Evolutionary conservation across 2,888 invertebrate genomes (phyloP), one percentile per base, ranked within the genome.

Genomic region (Dryadula phaetusa): DNA sequence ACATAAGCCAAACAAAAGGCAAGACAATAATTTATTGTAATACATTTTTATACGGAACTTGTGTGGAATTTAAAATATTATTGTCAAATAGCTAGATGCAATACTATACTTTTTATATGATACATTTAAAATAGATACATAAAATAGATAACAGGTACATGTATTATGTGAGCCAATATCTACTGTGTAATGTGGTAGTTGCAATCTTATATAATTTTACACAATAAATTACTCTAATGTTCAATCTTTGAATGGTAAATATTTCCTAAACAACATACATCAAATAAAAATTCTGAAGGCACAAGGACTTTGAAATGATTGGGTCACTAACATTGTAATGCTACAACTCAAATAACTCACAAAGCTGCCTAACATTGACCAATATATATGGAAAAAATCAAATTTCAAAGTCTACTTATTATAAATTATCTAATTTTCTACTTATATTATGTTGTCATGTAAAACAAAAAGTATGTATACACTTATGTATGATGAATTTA

Each of bases 51-150:
- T 78, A 76, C 77, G 74, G 70, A 68, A 70, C 75, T 79, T 67
- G 81, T 85, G 85, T 87, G 86, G 85, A 86, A 80, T 77, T 74
- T 73, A 74, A 60, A 77, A 77, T 72, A 77, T 83, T 85, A 85
- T 82, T 84, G 83, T 85, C 83, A 70, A 70, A 74, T 71, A 78
- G 77, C 79, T 70, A 61, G 25, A 70, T 64, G 56, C 63, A 61
- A 47, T 53, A 56, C 52, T 58, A 61, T 37, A 65, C 47, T 65
- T 62, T n/a, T 62, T 49, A 65, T 69, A 70, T 52, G 7, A n/a
- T 56, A 56, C 28, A 66, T 64, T 67, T 62, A 62, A 37, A 49
- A 62, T 44, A 53, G 37, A 54, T 64, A 65, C 64, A 61, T 64
- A n/a, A n/a, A n/a, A n/a, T n/a, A n/a, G n/a, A n/a, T n/a, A n/a